These are phyloP conservation scores for Thunnus maccoyii DNA, from an alignment of 2,113 vertebrate species.

Conservation along the genomic window DNA sequence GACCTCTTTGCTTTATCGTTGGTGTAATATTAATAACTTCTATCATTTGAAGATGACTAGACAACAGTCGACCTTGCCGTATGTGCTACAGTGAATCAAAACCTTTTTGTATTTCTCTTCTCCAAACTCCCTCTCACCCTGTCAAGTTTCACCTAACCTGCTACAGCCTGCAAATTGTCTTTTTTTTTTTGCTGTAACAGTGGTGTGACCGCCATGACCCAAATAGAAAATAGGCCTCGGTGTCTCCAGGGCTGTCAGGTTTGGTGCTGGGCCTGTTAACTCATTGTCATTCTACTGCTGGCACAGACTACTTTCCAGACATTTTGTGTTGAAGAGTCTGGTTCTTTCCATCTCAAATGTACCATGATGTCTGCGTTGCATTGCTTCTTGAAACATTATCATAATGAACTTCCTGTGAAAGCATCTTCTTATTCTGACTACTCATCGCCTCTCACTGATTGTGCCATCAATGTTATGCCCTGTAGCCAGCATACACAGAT, in stretches of 20 bases:
- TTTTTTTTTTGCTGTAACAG: conserved; percentile 10
- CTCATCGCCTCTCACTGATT: conserved; percentile 43
- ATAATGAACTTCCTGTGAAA: conserved; percentile 21
- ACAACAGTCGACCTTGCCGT: not conserved
- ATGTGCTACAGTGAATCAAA: not conserved
- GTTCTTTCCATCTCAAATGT: not conserved
- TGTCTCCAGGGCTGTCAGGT: conserved; percentile 20
- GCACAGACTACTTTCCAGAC: not conserved
- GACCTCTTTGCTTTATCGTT: not conserved
- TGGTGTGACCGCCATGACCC: conserved; percentile 39
- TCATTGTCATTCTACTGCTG: conserved; percentile 7
- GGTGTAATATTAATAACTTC: not conserved
- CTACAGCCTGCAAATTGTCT: not conserved
- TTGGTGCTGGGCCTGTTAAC: conserved; percentile 4
- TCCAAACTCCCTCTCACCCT: not conserved
- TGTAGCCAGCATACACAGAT: conserved; percentile 53
- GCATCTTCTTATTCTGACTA: conserved; percentile 13
- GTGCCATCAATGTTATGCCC: conserved; percentile 26
- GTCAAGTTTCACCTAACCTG: too few species aligned
- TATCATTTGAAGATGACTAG: not conserved
- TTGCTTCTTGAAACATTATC: conserved; percentile 17
- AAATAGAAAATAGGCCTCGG: conserved; percentile 48
- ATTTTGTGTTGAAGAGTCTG: not conserved
- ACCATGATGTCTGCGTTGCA: not conserved
- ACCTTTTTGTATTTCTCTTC: not conserved